Conservation (phyloP, 2,888 invertebrate genomes). For the Tetramorium bicarinatum region DNA sequence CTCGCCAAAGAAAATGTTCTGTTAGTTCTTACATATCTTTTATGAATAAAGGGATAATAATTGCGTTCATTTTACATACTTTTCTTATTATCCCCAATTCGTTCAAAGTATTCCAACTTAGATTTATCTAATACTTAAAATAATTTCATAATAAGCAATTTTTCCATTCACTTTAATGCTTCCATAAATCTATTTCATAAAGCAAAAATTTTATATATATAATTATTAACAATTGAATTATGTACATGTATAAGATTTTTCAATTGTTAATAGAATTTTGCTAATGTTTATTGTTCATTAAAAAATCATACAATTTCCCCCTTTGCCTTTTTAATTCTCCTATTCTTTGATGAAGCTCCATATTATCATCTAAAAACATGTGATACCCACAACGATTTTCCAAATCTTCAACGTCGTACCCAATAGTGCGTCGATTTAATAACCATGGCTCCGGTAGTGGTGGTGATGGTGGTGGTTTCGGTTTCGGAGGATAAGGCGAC, state of each 20-base stretch:
- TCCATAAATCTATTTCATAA: neutral
- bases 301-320: constrained; percentile 19
- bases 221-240: no score
- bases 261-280: neutral
- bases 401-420: constrained; percentile 72
- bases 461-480: constrained; percentile 52
- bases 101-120: constrained; percentile 6
- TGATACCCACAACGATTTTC: constrained; percentile 69
- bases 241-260: neutral
- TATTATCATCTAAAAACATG: constrained; percentile 78
- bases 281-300: neutral
- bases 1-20: constrained; percentile 12
- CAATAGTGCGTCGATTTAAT: constrained; percentile 76
- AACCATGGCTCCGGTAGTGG: constrained; percentile 73
- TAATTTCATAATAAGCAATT: neutral
- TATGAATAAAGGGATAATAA: constrained; percentile 21
- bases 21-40: constrained; percentile 10
- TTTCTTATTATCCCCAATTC: neutral
- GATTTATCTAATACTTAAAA: neutral
- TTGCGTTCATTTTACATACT: constrained; percentile 8
- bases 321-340: constrained; percentile 72
- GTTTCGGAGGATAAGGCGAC: constrained; percentile 64
- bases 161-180: neutral
- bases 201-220: neutral
- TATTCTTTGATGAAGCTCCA: constrained; percentile 73